Base-by-base conservation (phyloP, 2,113 vertebrate genomes). In the Charina bottae region DNA sequence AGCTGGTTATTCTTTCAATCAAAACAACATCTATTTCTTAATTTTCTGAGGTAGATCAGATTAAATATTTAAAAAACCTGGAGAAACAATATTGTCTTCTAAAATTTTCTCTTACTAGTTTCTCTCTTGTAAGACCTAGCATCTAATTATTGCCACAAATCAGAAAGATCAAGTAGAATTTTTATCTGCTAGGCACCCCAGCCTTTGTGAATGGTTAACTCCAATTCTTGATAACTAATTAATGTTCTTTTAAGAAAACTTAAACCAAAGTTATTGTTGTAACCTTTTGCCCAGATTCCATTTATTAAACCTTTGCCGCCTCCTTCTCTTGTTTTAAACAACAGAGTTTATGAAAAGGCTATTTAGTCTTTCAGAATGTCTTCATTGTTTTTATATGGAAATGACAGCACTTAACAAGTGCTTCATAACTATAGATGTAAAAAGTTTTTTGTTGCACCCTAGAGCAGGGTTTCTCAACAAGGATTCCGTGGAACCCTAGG, bases 231-330 rank as follows among this genome's bases (percentile, higher is more conserved):
- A 97, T 96, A 96, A 92, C 93, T 46, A 88, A 54, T 88, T 78
- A 17, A 93, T 83, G 54, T 78, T 95, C 95, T 94, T 94, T 97
- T 92, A 0, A 8, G 88, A 87, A 94, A 95, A 94, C 91, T 95
- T 91, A 85, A 95, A 88, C 90, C 91, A 91, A 54, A 90, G 84
- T 90, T 89, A 93, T 95, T 94, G 85, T 93, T 93, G 95, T 96
- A 96, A 97, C 96, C 97, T 97, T 96, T 97, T 90, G 94, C 96
- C 96, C 92, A 97, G 87, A 95, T 96, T 94, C 86, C 90, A 94
- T 94, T 58, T 54, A 26, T 78, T 95, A 87, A 93, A 90, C 78
- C 85, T 89, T 59, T 92, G 0, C 7, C 92, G 55, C 13, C 56
- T 33, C 85, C 46, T 90, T 42, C 21, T 33, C 64, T 0, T 0